These are phyloP conservation scores for Phainopepla nitens DNA, from an alignment of 2,113 vertebrate species.

Conservation along the genomic window DNA sequence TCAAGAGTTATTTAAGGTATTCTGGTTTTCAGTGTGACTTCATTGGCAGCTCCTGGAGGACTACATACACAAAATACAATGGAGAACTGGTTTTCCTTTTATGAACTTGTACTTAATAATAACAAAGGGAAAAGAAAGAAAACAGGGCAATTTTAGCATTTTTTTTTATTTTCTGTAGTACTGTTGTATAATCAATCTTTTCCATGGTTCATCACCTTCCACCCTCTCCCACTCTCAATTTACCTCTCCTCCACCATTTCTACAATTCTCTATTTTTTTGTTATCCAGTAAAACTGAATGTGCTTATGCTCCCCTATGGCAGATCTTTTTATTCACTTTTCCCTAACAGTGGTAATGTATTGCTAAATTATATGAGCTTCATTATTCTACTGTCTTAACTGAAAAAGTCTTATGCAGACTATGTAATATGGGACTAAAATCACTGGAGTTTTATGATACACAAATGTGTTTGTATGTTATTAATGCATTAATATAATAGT, in stretches of 20 bases:
- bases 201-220: background rate
- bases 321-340: background rate
- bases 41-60: background rate
- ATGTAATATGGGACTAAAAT: slow-evolving; percentile 19
- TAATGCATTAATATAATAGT: slow-evolving; percentile 42
- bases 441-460: background rate
- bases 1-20: background rate
- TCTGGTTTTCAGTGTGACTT: background rate
- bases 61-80: background rate
- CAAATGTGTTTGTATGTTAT: background rate
- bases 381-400: slow-evolving; percentile 48
- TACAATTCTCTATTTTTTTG: background rate
- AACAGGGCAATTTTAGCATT: background rate
- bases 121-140: background rate
- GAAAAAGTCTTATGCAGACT: slow-evolving; percentile 11
- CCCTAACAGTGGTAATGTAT: background rate
- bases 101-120: background rate
- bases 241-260: background rate
- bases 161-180: background rate
- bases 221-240: background rate
- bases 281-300: background rate
- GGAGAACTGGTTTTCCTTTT: background rate
- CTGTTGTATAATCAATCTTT: background rate
- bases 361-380: slow-evolving; percentile 21
- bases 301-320: background rate